Base-by-base conservation (phyloP, 2,888 invertebrate genomes). In the Apodemia zela region DNA sequence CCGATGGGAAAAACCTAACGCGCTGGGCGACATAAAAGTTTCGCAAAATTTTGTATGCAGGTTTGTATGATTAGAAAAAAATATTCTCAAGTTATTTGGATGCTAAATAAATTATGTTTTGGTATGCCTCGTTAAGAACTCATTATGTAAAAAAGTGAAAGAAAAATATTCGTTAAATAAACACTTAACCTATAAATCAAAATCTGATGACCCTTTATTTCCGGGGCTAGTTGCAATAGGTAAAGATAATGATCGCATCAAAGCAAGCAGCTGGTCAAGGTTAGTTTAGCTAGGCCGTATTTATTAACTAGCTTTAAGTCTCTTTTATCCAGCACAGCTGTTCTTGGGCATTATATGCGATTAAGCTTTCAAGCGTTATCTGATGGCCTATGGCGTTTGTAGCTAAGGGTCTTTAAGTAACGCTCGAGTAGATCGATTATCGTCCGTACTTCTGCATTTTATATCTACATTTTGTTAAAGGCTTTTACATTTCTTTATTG, bases 341-440 rank as follows among this genome's bases (percentile, higher is more conserved):
- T 79, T 81, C 81, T 81, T 82, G 78, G 82, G 85, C 82, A 79
- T 87, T 84, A 89, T 85, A 84, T 87, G 87, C 87, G 82, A 87
- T 87, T 84, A 85, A 84, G 80, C 79, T 82, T 88, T 75, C 70
- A 72, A 75, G 63, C 78, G 80, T 87, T 89, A 89, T 89, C 89
- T 81, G 88, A 89, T 89, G 81, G 80, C 85, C 84, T 82, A 63
- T 63, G 60, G 77, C 75, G 75, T 72, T 74, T 75, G 75, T 75
- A 81, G 84, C 86, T 84, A 87, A 84, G 77, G 82, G 79, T 72
- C 79, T 77, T 75, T 79, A 80, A 82, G 79, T 80, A 80, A 81
- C 74, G 68, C 72, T 78, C 71, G 71, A 76, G 74, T 69, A 80
- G 82, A 85, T 88, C 86, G 85, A 88, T 87, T 21, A 21, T 51